Evolutionary conservation across 2,113 vertebrate genomes (phyloP).

Genomic region (Pachyramphus minor): DNA sequence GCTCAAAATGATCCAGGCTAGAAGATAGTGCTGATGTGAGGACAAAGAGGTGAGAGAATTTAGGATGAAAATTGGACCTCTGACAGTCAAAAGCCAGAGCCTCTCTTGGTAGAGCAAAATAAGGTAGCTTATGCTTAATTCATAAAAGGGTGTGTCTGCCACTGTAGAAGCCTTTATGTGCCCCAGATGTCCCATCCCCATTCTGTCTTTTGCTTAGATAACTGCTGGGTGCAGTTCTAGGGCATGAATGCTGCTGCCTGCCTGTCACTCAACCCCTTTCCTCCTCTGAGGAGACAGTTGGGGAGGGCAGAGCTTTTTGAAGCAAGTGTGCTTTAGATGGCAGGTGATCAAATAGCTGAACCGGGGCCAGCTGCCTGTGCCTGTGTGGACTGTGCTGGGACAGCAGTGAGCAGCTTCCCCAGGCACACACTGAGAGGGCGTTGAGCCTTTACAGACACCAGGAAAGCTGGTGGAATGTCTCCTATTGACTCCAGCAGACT

Average conservation of each 20-base stretch:
- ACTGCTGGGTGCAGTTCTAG: background rate
- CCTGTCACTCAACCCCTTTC: background rate
- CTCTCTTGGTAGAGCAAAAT: background rate
- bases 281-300: background rate
- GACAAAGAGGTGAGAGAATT: background rate
- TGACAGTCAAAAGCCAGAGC: background rate
- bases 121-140: background rate
- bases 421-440: rapidly evolving
- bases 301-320: background rate
- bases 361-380: background rate
- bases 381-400: rapidly evolving
- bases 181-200: background rate
- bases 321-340: background rate
- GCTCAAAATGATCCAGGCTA: background rate
- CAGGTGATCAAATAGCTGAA: background rate
- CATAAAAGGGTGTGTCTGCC: background rate
- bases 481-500: conserved; percentile 41
- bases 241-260: background rate
- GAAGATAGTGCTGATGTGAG: background rate
- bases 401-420: background rate
- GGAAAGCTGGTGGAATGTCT: conserved; percentile 9
- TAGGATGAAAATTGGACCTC: background rate
- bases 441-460: background rate
- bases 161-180: background rate
- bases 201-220: background rate